Conservation (phyloP, 2,888 invertebrate genomes). For the Hyalella azteca region DNA sequence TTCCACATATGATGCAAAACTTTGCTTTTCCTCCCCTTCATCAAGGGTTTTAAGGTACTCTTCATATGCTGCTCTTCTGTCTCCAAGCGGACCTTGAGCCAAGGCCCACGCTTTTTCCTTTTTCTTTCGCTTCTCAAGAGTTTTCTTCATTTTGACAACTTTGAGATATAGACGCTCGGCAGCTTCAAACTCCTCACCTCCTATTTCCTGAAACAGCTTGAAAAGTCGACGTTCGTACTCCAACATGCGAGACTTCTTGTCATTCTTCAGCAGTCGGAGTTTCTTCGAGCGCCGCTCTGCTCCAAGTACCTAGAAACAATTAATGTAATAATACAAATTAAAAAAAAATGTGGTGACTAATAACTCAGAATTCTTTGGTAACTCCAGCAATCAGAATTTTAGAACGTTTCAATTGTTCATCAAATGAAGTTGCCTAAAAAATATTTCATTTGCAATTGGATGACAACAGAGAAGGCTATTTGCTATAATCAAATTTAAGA, state of each 20-base stretch:
- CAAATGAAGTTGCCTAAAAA: too few species aligned
- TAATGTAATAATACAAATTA: too few species aligned
- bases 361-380: too few species aligned
- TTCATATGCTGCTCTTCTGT: constrained; percentile 4
- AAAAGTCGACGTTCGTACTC: background rate
- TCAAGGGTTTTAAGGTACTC: constrained; percentile 1
- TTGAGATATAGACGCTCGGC: constrained; percentile 12
- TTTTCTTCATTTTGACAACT: background rate
- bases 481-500: too few species aligned
- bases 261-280: background rate
- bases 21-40: background rate
- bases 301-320: background rate
- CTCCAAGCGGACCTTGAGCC: constrained; percentile 2
- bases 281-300: background rate
- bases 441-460: too few species aligned
- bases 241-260: constrained; percentile 20
- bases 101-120: constrained; percentile 4
- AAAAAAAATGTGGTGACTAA: too few species aligned
- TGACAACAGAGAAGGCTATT: too few species aligned
- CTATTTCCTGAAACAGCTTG: background rate
- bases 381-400: too few species aligned
- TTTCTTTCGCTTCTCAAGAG: constrained; percentile 13
- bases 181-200: constrained; percentile 9
- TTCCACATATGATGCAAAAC: background rate
- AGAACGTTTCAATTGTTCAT: too few species aligned